A percentile compares a stretch with the other conserved stretches of the same genome.
Conservation (phyloP, 2,797 vertebrate species). For the Psittacula echo region DNA sequence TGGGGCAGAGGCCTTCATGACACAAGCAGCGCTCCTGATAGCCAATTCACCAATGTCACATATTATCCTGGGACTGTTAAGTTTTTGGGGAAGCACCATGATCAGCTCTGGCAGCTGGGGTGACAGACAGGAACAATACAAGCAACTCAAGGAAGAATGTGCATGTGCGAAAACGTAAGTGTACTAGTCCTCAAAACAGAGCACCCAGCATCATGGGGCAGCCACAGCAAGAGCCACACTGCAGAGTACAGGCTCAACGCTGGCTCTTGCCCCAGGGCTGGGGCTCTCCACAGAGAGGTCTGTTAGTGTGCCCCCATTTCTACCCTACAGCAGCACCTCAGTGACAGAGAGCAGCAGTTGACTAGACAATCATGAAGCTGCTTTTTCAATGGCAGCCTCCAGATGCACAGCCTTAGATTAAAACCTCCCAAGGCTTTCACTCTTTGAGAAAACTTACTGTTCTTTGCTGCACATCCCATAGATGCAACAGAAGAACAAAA, state of each 20-base stretch:
- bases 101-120: not conserved
- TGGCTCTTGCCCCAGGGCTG: not conserved
- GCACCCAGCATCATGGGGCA: not conserved
- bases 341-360: not conserved
- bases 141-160: not conserved
- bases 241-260: not conserved
- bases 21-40: not conserved
- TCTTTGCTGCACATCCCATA: constrained; percentile 21
- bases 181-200: not conserved
- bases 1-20: not conserved
- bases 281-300: not conserved
- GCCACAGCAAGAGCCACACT: not conserved
- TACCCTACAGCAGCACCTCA: constrained; percentile 13
- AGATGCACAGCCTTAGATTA: not conserved
- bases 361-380: not conserved
- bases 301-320: not conserved
- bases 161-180: fast-evolving
- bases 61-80: not conserved
- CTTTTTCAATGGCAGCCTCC: not conserved
- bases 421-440: not conserved
- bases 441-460: not conserved
- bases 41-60: not conserved
- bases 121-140: not conserved
- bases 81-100: not conserved
- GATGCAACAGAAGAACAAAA: constrained; percentile 36